Percentiles rank a stretch among this genome's conserved stretches.
These are phyloP conservation scores for Neoniphon sammara DNA, from an alignment of 2,797 vertebrate genomes.

Conservation along the genomic window DNA sequence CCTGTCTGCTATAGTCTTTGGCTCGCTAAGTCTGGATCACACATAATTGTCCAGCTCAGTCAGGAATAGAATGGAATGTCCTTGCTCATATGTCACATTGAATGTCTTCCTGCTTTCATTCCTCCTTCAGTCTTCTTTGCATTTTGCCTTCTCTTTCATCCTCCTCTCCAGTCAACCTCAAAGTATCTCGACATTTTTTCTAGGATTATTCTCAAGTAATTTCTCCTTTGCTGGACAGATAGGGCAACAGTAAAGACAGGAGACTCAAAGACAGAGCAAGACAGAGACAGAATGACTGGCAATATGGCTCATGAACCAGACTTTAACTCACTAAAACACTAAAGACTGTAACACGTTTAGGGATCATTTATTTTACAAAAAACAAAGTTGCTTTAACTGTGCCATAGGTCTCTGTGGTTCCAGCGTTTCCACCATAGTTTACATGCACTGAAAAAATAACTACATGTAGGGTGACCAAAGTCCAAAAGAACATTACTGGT, in stretches of 20 bases:
- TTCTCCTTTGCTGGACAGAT: neutral
- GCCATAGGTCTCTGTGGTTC: too few relatives aligned
- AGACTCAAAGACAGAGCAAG: neutral
- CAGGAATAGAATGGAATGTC: constrained; percentile 29
- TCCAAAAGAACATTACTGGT: too few relatives aligned
- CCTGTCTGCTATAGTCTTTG: neutral
- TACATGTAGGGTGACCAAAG: too few relatives aligned
- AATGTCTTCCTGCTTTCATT: constrained; percentile 6
- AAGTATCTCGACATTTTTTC: constrained; percentile 2
- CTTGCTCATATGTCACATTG: constrained; percentile 38
- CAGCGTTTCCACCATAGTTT: too few relatives aligned
- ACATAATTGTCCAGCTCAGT: constrained; percentile 37
- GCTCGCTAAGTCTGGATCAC: constrained; percentile 42
- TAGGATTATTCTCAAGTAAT: neutral
- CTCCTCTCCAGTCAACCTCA: neutral
- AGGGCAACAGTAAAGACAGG: neutral
- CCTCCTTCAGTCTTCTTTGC: neutral
- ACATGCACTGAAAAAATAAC: too few relatives aligned
- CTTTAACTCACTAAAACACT: neutral
- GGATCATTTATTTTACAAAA: too few relatives aligned
- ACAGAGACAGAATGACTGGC: neutral
- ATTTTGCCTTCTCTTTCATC: constrained; percentile 9
- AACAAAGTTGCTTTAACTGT: too few relatives aligned
- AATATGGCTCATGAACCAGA: neutral
- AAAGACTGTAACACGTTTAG: too few relatives aligned